Base-by-base conservation (phyloP, 1,140 invertebrate genomes). In the Apocrypta bakeri region DNA sequence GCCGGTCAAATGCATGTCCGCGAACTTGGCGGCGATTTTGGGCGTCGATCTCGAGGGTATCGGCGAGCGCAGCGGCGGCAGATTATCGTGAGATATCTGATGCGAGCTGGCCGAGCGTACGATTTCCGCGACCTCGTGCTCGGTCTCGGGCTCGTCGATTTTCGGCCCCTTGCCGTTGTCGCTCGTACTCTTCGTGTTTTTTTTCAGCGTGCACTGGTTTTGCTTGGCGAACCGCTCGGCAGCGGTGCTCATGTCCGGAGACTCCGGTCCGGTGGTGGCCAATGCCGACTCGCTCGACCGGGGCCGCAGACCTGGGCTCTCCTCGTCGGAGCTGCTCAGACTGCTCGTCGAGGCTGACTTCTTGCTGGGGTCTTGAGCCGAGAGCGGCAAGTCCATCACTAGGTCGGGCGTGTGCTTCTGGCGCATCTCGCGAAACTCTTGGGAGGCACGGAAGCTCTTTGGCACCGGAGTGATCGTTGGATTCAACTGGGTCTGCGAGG, bases 151-250 rank as follows among this genome's bases (percentile, higher is more conserved):
- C 21, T 56, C 87, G 1, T 40, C 68, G 37, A 74, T 86, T 69
- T 87, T 90, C 83, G 87, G 64, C 63, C 86, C 89, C 37, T 77
- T 82, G 31, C 81, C 71, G 14, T 85, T 84, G 37, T n/a, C 83
- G 66, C 31, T 77, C 79, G 1, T 88, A 0, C 88, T 90, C 80
- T 94, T 94, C 0, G 93, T 94, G 82, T 95, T 96, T 86, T 97
- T 97, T 88, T 97, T 97, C 68, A 97, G 90, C 0, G 96, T 97
- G 83, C 95, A 96, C 89, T 97, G 96, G 87, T 97, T 96, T 78
- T 96, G 95, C 86, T 95, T 95, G 11, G 95, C 95, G 86, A 96
- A 96, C 12, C 95, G 91, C 87, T 96, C 95, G 0, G 95, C 95
- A 0, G 95, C 94, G 1, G 95, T 96, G 48, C 94, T 94, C 94